phyloP scores from a whole-genome alignment of 2,797 vertebrate species.

The Etheostoma nigrum region DNA sequence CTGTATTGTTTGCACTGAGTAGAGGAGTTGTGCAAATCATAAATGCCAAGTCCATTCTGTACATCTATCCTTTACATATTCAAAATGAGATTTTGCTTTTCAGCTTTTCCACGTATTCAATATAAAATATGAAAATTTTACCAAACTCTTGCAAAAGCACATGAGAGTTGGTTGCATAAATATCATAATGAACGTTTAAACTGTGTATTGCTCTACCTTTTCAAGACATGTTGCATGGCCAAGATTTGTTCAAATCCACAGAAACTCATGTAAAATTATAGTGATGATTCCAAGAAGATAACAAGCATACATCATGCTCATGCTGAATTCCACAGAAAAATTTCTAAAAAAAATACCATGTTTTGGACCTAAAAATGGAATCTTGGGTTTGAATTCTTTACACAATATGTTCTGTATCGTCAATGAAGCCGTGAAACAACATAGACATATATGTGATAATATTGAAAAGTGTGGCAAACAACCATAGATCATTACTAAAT shows the following conservation, averaged over 20 bases:
- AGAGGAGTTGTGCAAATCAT: not conserved
- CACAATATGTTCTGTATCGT: not conserved
- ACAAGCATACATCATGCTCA: not conserved
- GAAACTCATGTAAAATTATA: constrained; percentile 18
- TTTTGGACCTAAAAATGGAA: not conserved
- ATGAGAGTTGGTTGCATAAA: not conserved
- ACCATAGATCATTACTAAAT: not conserved
- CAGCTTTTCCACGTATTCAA: not conserved
- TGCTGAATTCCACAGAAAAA: constrained; percentile 4
- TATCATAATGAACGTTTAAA: not conserved
- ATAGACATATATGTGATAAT: not conserved
- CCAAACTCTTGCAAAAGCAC: not conserved
- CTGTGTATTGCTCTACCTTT: constrained; percentile 1
- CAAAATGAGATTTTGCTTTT: not conserved
- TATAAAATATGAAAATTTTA: not conserved
- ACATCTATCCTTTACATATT: not conserved
- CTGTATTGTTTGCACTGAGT: not conserved
- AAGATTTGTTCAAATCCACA: constrained; percentile 4
- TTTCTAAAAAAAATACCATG: constrained; percentile 12
- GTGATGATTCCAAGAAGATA: constrained; percentile 2
- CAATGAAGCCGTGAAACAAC: not conserved
- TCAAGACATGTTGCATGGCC: not conserved
- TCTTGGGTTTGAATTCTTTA: not conserved
- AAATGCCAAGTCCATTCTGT: not conserved
- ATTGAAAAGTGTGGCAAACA: not conserved